Evolutionary conservation across 2,888 invertebrate species (phyloP), one percentile per base, ranked within the genome.

Genomic region (Helobdella robusta): DNA sequence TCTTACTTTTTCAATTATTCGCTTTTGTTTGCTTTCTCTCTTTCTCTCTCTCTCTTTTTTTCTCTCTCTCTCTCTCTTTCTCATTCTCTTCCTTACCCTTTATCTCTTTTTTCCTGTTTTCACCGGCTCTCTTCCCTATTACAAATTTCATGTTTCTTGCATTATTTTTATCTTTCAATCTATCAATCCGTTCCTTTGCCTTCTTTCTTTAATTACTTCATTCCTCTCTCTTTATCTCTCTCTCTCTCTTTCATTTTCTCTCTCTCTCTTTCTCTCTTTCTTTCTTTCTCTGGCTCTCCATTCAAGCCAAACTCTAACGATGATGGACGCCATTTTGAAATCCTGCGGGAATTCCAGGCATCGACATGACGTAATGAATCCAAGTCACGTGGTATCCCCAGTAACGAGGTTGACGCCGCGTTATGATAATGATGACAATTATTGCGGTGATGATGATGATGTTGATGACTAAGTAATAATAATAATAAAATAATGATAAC

Each of bases 21-120:
- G 11, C 44, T 40, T n/a, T 40, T n/a, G 11, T n/a, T 40, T n/a
- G 11, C 44, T 40, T n/a, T 40, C 44, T 40, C 44, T 40, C 44
- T 40, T n/a, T 40, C 44, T 40, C 44, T 40, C 44, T 59, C 59
- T 52, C 52, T 52, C 52, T 52, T 20, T 52, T 20, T 20, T 20
- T 20, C 52, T 52, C 52, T 52, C 52, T 52, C 23, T 52, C 52
- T 52, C 52, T 52, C 52, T 52, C 15, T 52, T 20, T 52, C 52
- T 52, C 11, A 8, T 20, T 52, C 11, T 20, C 23, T n/a, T 20
- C 20, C 15, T 52, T 20, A 15, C 23, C 20, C 23, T n/a, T 20
- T 20, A 8, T n/a, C 23, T 52, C 11, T n/a, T 20, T 52, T 8
- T 52, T 20, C 8, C 52, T 52, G 6, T 52, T 52, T 8, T n/a